phyloP scores from a whole-genome alignment of 2,888 invertebrate genomes.

The Melinaea marsaeus region DNA sequence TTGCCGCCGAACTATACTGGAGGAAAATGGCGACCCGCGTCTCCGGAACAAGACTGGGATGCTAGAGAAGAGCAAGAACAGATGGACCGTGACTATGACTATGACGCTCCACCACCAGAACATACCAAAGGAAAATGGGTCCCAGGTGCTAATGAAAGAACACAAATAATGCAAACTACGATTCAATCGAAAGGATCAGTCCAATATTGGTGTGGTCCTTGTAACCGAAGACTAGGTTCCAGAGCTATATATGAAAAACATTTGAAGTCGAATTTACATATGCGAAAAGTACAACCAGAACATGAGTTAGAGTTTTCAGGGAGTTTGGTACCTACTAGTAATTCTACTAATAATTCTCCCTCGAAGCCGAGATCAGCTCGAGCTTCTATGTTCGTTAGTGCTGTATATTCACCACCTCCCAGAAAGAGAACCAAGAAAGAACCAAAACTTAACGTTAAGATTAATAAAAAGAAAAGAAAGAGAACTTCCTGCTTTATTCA shows the following conservation, averaged over 20 bases:
- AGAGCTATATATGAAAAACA: slow-evolving; percentile 87
- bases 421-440: slow-evolving; percentile 43
- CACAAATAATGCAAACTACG: slow-evolving; percentile 74
- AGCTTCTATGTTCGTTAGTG: slow-evolving; percentile 57
- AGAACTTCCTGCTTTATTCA: slow-evolving; percentile 79
- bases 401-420: slow-evolving; percentile 48
- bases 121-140: slow-evolving; percentile 91
- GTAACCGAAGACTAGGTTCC: slow-evolving; percentile 86
- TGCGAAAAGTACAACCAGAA: slow-evolving; percentile 81
- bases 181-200: slow-evolving; percentile 73
- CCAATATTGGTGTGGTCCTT: slow-evolving; percentile 89
- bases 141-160: slow-evolving; percentile 79
- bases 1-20: slow-evolving; percentile 76
- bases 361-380: slow-evolving; percentile 54
- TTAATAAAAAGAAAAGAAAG: slow-evolving; percentile 65
- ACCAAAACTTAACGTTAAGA: slow-evolving; percentile 42
- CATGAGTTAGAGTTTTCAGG: slow-evolving; percentile 82
- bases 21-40: slow-evolving; percentile 69
- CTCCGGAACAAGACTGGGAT: slow-evolving; percentile 78
- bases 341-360: slow-evolving; percentile 41
- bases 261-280: slow-evolving; percentile 84
- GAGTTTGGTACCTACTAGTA: slow-evolving; percentile 56
- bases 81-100: slow-evolving; percentile 71
- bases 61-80: slow-evolving; percentile 67
- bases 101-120: slow-evolving; percentile 80